phyloP scores from a whole-genome alignment of 2,888 invertebrate species.

The Diarsia mendica region DNA sequence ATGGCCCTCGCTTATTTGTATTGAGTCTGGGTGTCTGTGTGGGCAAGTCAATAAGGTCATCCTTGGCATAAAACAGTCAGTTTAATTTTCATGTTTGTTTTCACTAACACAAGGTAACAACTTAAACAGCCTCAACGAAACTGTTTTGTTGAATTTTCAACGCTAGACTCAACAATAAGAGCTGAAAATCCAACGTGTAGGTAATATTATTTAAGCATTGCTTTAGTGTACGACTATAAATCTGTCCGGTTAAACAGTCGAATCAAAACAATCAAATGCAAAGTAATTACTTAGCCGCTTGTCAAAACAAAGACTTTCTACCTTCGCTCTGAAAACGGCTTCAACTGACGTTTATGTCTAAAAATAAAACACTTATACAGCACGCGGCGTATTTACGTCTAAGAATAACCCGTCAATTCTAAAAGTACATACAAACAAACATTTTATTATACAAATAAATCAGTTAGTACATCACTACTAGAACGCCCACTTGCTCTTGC shows the following conservation, averaged over 20 bases:
- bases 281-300: conserved; percentile 24
- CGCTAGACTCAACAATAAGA: background rate
- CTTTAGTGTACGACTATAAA: background rate
- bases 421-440: conserved; percentile 57
- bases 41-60: conserved; percentile 2
- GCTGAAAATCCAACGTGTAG: background rate
- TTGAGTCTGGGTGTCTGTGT: background rate
- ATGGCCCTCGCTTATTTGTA: background rate
- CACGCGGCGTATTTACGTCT: conserved; percentile 48
- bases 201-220: background rate
- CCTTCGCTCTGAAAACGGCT: conserved; percentile 26
- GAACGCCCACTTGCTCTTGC: conserved; percentile 58
- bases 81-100: background rate
- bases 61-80: background rate
- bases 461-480: conserved; percentile 63
- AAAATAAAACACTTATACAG: conserved; percentile 53
- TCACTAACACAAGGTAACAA: background rate
- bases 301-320: conserved; percentile 31
- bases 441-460: conserved; percentile 63
- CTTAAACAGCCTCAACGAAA: background rate
- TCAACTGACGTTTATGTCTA: conserved; percentile 37
- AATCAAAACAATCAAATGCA: conserved; percentile 23
- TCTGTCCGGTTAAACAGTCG: background rate
- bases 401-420: conserved; percentile 51
- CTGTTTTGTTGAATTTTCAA: background rate